Conservation (phyloP, 1,140 invertebrate genomes). For the Leptinotarsa undecemlineata region DNA sequence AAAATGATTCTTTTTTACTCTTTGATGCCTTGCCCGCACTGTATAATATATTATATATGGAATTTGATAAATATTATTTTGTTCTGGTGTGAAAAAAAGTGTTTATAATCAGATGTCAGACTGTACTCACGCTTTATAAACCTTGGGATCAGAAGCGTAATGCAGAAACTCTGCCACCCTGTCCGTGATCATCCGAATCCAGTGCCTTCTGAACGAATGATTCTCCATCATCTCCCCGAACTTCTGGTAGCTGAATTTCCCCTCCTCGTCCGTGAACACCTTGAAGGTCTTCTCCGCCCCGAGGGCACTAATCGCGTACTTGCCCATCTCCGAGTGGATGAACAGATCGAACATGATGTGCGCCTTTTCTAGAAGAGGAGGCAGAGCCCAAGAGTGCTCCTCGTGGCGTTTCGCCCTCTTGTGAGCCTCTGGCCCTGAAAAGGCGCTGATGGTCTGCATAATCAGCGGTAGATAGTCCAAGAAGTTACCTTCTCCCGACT, state of each 20-base stretch:
- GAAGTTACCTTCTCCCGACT: slow-evolving; percentile 19
- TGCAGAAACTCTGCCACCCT: slow-evolving; percentile 75
- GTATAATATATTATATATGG: no score
- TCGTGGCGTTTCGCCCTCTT: slow-evolving; percentile 66
- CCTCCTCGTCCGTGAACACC: slow-evolving; percentile 66
- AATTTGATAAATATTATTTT: no score
- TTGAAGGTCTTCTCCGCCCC: slow-evolving; percentile 68
- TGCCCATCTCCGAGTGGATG: slow-evolving; percentile 75
- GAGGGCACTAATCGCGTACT: slow-evolving; percentile 71
- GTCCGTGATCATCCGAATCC: slow-evolving; percentile 71
- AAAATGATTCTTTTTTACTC: no score
- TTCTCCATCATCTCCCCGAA: slow-evolving; percentile 79
- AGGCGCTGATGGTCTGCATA: slow-evolving; percentile 31
- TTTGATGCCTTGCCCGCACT: no score
- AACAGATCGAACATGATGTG: slow-evolving; percentile 80
- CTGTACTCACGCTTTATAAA: slow-evolving; percentile 67
- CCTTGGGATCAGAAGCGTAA: slow-evolving; percentile 73
- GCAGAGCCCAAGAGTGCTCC: slow-evolving; percentile 73
- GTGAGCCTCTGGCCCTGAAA: slow-evolving; percentile 57
- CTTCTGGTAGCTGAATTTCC: slow-evolving; percentile 70
- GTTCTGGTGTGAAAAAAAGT: no score
- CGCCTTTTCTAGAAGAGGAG: slow-evolving; percentile 72
- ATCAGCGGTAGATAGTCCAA: slow-evolving; percentile 37
- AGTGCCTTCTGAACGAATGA: slow-evolving; percentile 72
- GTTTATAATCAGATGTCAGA: no score